Evolutionary conservation across 2,888 invertebrate genomes (phyloP), one percentile per base, ranked within the genome.

Genomic region (Drosophila borealis): DNA sequence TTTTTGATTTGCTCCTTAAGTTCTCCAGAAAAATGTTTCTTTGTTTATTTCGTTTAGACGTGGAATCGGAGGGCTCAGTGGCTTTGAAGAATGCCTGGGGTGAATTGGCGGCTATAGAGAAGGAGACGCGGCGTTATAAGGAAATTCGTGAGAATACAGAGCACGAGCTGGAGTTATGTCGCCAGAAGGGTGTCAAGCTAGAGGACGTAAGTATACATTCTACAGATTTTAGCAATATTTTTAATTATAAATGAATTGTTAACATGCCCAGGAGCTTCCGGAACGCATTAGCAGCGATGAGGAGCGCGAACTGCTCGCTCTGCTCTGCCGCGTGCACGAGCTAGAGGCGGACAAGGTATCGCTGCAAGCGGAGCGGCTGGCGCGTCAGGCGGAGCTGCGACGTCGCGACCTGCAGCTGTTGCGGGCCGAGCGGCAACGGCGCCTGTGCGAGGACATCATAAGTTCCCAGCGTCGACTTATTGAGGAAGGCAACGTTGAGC

Each of bases 331-430:
- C 78, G 98, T 98, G 41, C 98, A 98, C 91, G 97, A 98, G 92
- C 93, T 98, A 61, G 98, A 98, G 93, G 98, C 98, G 0, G 97
- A 98, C 91, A 98, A 98, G 93, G 95, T 97, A 46, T 98, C 98
- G 81, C 93, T 98, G 84, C 97, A 98, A 92, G 97, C 97, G 3
- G 96, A 97, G 90, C 93, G 97, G 37, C 93, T 98, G 62, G 96
- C 97, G 49, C 94, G 97, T 25, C 96, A 97, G 83, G 97, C 97
- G 85, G 98, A 98, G 90, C 94, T 98, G 63, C 94, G 97, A 44
- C 94, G 97, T 65, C 94, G 97, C 49, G 98, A 98, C 90, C 94
- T 97, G 70, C 95, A 97, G 81, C 94, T 98, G 73, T 93, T 97
- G 75, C 94, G 97, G 21, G 96, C 96, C 62, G 96, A 97, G 90